Percentiles rank a stretch among this genome's conserved stretches.
Evolutionary conservation across 1,140 invertebrate genomes (phyloP).

Genomic region (Onthophagus taurus): DNA sequence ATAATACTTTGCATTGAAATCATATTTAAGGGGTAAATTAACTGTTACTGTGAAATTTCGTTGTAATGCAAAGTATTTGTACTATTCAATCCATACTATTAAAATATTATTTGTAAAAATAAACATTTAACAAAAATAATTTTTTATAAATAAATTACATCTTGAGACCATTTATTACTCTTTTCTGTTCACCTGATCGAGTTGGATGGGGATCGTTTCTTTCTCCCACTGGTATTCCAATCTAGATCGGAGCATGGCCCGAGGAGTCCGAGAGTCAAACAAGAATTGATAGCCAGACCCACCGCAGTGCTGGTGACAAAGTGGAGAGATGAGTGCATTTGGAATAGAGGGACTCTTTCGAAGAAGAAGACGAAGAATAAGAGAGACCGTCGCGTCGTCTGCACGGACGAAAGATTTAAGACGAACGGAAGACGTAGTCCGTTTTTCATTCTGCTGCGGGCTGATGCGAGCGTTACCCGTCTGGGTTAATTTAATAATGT

Average conservation of each 20-base stretch:
- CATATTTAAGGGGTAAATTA: too few species aligned
- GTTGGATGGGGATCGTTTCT: neutral
- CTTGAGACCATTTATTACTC: too few species aligned
- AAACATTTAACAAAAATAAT: slow-evolving; percentile 10
- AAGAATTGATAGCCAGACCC: slow-evolving; percentile 19
- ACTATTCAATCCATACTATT: neutral
- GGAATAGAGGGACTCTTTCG: slow-evolving; percentile 15
- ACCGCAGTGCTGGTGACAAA: slow-evolving; percentile 31
- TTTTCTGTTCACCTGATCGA: too few species aligned
- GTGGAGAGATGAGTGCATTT: slow-evolving; percentile 30
- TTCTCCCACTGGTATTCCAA: neutral
- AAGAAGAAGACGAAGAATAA: too few species aligned
- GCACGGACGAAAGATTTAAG: too few species aligned
- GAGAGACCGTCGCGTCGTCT: too few species aligned
- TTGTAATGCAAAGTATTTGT: too few species aligned
- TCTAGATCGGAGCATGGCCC: slow-evolving; percentile 13
- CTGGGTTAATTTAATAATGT: too few species aligned
- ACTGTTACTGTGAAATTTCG: neutral
- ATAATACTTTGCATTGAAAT: too few species aligned
- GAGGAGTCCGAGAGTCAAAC: slow-evolving; percentile 11
- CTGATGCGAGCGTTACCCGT: too few species aligned
- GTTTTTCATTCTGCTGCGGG: too few species aligned
- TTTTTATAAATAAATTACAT: slow-evolving; percentile 8
- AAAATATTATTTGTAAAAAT: slow-evolving; percentile 5
- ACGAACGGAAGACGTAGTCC: too few species aligned